Percentiles rank a stretch among this genome's conserved stretches.
These are phyloP conservation scores for Prunella fulvescens DNA, from an alignment of 2,113 vertebrate genomes.

Conservation along the genomic window DNA sequence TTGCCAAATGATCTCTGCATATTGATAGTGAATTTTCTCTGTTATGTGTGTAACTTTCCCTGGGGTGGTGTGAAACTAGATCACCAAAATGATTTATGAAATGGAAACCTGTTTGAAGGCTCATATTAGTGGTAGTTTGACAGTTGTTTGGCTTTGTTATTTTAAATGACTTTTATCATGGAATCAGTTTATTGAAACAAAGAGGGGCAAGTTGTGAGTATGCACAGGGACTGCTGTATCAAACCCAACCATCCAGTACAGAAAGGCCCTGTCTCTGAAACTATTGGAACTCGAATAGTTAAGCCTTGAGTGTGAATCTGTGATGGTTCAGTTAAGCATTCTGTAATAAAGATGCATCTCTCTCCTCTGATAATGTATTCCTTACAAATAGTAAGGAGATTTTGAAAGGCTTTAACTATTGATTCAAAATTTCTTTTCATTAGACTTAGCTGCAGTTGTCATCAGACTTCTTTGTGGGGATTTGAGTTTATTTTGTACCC, in stretches of 20 bases:
- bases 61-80: neutral
- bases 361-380: neutral
- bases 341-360: neutral
- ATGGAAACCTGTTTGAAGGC: conserved; percentile 16
- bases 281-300: neutral
- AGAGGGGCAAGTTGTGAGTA: rapidly evolving
- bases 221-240: neutral
- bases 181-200: neutral
- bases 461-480: neutral
- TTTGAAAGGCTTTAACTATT: neutral
- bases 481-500: neutral
- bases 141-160: conserved; percentile 35
- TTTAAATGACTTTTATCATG: neutral
- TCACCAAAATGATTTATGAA: neutral
- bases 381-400: neutral
- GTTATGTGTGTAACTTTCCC: neutral
- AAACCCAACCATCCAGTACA: neutral
- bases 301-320: neutral
- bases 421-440: neutral
- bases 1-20: conserved; percentile 16
- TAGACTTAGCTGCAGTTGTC: neutral
- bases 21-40: conserved; percentile 13
- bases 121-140: neutral
- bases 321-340: neutral
- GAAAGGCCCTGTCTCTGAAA: neutral